These are phyloP conservation scores for Colinus virginianus DNA, from an alignment of 2,113 vertebrate genomes.

Conservation along the genomic window DNA sequence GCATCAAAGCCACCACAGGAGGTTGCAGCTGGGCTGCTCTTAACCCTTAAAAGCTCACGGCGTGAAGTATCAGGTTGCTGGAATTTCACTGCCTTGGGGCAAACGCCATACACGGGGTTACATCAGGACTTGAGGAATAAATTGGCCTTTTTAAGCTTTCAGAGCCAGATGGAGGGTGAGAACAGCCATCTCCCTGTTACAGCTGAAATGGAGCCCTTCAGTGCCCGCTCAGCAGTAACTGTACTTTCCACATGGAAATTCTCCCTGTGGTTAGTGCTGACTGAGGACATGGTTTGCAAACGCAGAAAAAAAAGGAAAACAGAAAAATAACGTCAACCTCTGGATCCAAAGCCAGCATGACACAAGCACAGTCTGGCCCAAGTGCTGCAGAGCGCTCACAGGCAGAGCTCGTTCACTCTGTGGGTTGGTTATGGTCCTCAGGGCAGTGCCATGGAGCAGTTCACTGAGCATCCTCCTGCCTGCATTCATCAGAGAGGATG, in stretches of 20 bases:
- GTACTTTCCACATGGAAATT: conserved; percentile 58
- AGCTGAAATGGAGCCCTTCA: not conserved
- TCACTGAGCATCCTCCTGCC: not conserved
- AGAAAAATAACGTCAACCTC: not conserved
- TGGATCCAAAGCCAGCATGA: not conserved
- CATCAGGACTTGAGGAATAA: conserved; percentile 56
- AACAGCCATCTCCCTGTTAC: conserved; percentile 63
- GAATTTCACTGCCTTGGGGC: conserved; percentile 47
- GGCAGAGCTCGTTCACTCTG: not conserved
- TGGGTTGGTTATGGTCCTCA: not conserved
- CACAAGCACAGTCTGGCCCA: rapidly evolving
- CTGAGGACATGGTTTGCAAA: conserved; percentile 36
- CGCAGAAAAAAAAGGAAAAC: not conserved
- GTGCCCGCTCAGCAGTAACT: not conserved
- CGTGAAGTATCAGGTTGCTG: not conserved
- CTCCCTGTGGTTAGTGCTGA: conserved; percentile 53
- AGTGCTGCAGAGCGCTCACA: not conserved
- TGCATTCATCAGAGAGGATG: not conserved
- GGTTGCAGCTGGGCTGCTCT: not conserved
- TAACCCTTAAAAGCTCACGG: conserved; percentile 36
- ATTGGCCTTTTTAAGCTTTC: conserved; percentile 4
- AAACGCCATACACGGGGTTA: conserved; percentile 44
- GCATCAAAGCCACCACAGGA: not conserved
- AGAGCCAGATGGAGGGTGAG: not conserved
- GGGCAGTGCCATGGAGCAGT: not conserved